phyloP scores from a whole-genome alignment of 2,888 invertebrate species.

The Caenorhabditis afra region DNA sequence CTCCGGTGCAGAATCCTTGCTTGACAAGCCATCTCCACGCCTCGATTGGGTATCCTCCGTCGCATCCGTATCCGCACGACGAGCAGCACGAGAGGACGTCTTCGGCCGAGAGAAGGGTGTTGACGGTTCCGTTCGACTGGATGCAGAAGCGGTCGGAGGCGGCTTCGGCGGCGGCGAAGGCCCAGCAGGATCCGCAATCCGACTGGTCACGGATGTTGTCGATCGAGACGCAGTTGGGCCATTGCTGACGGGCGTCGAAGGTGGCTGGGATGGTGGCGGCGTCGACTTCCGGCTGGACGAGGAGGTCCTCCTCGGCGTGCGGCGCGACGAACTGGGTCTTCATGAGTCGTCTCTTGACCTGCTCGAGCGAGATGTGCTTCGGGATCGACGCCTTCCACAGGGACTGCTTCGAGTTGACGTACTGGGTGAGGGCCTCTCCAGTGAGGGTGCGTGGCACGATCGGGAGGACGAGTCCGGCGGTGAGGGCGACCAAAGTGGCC shows the following conservation, averaged over 20 bases:
- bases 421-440: slow-evolving; percentile 48
- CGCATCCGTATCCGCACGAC: slow-evolving; percentile 62
- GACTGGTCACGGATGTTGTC: slow-evolving; percentile 69
- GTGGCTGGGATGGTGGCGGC: slow-evolving; percentile 49
- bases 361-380: slow-evolving; percentile 33
- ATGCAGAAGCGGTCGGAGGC: slow-evolving; percentile 83
- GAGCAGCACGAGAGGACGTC: slow-evolving; percentile 81
- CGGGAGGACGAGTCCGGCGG: slow-evolving; percentile 49
- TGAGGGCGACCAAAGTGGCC: slow-evolving; percentile 35
- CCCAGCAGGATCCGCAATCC: slow-evolving; percentile 88
- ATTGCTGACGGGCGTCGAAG: slow-evolving; percentile 65
- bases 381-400: slow-evolving; percentile 52
- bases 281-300: slow-evolving; percentile 10
- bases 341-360: slow-evolving; percentile 58
- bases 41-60: slow-evolving; percentile 62
- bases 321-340: slow-evolving; percentile 43
- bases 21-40: slow-evolving; percentile 58
- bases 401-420: slow-evolving; percentile 58
- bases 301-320: slow-evolving; percentile 39
- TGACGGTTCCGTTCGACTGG: slow-evolving; percentile 79
- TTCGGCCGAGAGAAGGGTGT: slow-evolving; percentile 81
- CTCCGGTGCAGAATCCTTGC: slow-evolving; percentile 59
- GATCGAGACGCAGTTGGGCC: slow-evolving; percentile 65
- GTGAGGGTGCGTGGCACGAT: slow-evolving; percentile 26
- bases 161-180: slow-evolving; percentile 82